phyloP scores from a whole-genome alignment of 2,113 vertebrate genomes.

The Paradoxurus hermaphroditus region DNA sequence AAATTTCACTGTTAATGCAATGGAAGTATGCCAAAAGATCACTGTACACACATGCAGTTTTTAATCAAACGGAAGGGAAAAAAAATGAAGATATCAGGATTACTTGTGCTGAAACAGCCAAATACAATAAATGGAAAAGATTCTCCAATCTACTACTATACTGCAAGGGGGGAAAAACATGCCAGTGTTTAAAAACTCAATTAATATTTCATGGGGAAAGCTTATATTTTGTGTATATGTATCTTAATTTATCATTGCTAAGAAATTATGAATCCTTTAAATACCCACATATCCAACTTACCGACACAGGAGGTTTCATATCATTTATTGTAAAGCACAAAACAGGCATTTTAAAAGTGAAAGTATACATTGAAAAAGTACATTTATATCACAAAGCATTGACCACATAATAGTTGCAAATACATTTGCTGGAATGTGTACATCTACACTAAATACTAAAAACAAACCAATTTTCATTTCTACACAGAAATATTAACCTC shows the following conservation, averaged over 20 bases:
- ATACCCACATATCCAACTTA: slow-evolving; percentile 95
- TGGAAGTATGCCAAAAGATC: slow-evolving; percentile 86
- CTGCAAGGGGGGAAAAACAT: slow-evolving; percentile 86
- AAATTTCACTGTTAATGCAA: slow-evolving; percentile 89
- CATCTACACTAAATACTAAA: slow-evolving; percentile 98
- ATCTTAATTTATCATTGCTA: slow-evolving; percentile 84
- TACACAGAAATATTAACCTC: slow-evolving; percentile 96
- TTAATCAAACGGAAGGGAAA: slow-evolving; percentile 84
- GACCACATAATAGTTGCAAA: slow-evolving; percentile 97
- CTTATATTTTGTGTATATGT: slow-evolving; percentile 84
- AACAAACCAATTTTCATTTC: slow-evolving; percentile 98
- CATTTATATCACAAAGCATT: slow-evolving; percentile 98
- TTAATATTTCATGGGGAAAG: slow-evolving; percentile 73
- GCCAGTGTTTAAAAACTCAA: slow-evolving; percentile 82
- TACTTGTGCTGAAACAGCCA: slow-evolving; percentile 84
- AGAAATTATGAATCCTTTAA: slow-evolving; percentile 82
- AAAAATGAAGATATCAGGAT: slow-evolving; percentile 82
- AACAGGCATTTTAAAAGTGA: slow-evolving; percentile 99
- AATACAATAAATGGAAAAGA: slow-evolving; percentile 82
- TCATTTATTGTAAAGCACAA: slow-evolving; percentile 99
- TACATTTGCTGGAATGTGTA: slow-evolving; percentile 99
- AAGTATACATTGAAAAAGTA: slow-evolving; percentile 99
- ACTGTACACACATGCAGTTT: slow-evolving; percentile 86
- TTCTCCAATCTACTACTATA: slow-evolving; percentile 85
- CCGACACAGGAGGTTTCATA: slow-evolving; percentile 99